Evolutionary conservation across 1,140 invertebrate genomes (phyloP).

Genomic region (Conopomorpha cramerella): DNA sequence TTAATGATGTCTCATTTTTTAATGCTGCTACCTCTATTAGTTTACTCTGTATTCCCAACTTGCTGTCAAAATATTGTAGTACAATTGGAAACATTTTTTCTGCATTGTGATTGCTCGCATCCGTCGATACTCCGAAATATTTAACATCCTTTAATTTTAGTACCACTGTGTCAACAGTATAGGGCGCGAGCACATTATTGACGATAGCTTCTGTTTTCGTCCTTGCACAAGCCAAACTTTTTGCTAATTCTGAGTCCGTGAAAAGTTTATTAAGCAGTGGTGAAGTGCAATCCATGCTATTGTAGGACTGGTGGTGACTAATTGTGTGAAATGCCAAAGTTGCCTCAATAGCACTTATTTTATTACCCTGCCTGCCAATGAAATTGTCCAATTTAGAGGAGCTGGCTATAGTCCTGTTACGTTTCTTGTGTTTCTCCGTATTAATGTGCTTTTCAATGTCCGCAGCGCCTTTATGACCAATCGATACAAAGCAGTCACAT

Average conservation of each 20-base stretch:
- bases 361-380: not conserved
- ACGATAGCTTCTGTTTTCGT: constrained; percentile 1
- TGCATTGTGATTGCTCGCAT: not conserved
- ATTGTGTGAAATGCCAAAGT: constrained; percentile 1
- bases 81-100: constrained; percentile 1
- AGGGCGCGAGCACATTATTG: not conserved
- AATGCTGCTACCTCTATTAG: not conserved
- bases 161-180: too few species aligned
- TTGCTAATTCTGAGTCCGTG: not conserved
- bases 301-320: not conserved
- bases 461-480: not conserved
- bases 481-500: not conserved
- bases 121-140: not conserved
- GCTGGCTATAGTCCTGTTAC: not conserved
- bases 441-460: constrained; percentile 1
- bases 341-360: not conserved
- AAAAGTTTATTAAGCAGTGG: not conserved
- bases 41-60: not conserved
- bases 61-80: not conserved
- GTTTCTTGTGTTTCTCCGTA: not conserved
- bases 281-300: not conserved
- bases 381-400: not conserved
- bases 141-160: not conserved
- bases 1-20: not conserved
- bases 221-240: not conserved